phyloP scores from a whole-genome alignment of 2,113 vertebrate genomes.

The Ariopsis seemanni region DNA sequence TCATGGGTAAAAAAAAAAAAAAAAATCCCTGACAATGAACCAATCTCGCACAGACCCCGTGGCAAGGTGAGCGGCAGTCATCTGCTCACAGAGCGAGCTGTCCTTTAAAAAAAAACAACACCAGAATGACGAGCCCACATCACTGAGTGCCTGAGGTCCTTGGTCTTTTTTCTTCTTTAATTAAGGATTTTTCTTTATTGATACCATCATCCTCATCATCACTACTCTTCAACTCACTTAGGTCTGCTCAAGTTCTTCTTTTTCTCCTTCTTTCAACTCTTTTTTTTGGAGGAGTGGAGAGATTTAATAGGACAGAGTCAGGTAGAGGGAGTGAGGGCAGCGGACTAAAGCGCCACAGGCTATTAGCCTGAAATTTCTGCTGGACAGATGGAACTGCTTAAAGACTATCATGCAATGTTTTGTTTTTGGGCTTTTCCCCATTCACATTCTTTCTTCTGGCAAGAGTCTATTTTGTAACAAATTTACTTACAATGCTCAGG shows the following conservation, averaged over 20 bases:
- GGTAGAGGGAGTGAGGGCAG: conserved; percentile 86
- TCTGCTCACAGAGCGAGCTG: conserved; percentile 81
- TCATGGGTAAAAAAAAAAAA: conserved; percentile 99
- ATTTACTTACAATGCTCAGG: conserved; percentile 58
- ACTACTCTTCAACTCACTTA: conserved; percentile 52
- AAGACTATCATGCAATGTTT: conserved; percentile 96
- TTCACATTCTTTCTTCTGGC: conserved; percentile 33
- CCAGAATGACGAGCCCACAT: conserved; percentile 81
- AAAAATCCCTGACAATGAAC: conserved; percentile 92
- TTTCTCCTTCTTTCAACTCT: conserved; percentile 52
- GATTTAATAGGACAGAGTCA: conserved; percentile 94
- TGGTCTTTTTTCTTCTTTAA: conserved; percentile 69
- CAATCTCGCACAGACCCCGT: conserved; percentile 97
- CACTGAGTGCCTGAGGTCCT: conserved; percentile 80
- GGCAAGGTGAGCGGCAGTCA: conserved; percentile 99
- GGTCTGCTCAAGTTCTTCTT: conserved; percentile 58
- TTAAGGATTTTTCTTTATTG: conserved; percentile 83
- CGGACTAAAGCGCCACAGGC: conserved; percentile 82
- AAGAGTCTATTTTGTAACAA: conserved; percentile 53
- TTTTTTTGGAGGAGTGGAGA: conserved; percentile 82
- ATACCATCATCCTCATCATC: conserved; percentile 49
- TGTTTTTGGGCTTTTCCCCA: conserved; percentile 70
- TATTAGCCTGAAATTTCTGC: conserved; percentile 93
- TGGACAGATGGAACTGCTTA: conserved; percentile 99
- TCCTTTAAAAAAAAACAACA: conserved; percentile 77